phyloP scores from a whole-genome alignment of 2,888 invertebrate genomes.

The Sinhomidia bicolor region DNA sequence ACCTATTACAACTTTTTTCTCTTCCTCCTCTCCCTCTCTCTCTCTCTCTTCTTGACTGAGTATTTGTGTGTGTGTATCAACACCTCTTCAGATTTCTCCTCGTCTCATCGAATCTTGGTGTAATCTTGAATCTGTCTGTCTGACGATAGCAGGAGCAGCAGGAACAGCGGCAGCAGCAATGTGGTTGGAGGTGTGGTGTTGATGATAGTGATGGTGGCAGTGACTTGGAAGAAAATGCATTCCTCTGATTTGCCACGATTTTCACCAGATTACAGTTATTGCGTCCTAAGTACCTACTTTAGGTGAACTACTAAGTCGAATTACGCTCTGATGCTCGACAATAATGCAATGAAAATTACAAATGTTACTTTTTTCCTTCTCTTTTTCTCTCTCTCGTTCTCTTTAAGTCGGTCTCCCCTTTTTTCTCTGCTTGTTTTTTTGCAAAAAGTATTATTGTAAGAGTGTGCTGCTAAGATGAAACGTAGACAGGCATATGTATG shows the following conservation, averaged over 20 bases:
- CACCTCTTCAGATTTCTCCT: conserved; percentile 63
- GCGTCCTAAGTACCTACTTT: conserved; percentile 64
- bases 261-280: conserved; percentile 64
- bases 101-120: conserved; percentile 24
- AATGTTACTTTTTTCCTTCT: conserved; percentile 45
- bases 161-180: too few species aligned
- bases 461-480: too few species aligned
- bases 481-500: too few species aligned
- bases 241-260: conserved; percentile 68
- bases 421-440: background rate
- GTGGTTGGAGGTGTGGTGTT: too few species aligned
- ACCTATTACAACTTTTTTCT: conserved; percentile 50
- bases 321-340: conserved; percentile 37
- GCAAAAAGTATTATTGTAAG: background rate
- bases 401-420: conserved; percentile 4
- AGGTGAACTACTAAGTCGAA: conserved; percentile 59
- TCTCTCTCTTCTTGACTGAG: background rate
- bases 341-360: conserved; percentile 52
- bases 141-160: conserved; percentile 29
- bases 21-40: background rate
- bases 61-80: conserved; percentile 39
- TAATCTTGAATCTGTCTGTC: conserved; percentile 53
- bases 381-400: too few species aligned
- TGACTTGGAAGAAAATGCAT: conserved; percentile 60
- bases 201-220: background rate